These are phyloP conservation scores for Papilio demoleus DNA, from an alignment of 2,888 invertebrate genomes.

Conservation along the genomic window DNA sequence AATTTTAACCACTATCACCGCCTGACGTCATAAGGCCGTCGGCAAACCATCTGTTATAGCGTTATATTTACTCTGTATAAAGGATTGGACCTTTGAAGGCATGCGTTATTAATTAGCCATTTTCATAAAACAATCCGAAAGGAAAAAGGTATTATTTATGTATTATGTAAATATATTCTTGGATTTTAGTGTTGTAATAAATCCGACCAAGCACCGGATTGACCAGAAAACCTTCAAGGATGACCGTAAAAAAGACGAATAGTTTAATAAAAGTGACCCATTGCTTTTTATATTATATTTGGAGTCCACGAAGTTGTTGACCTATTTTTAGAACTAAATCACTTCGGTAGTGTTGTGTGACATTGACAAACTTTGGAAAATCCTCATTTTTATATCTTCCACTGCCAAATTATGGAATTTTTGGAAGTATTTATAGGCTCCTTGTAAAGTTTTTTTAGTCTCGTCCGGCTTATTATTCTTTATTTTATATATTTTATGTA, in stretches of 20 bases:
- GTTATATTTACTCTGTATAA: not conserved
- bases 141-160: conserved; percentile 23
- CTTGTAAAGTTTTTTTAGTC: too few species aligned
- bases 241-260: conserved; percentile 38
- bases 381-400: not conserved
- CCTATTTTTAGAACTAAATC: not conserved
- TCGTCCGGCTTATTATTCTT: too few species aligned
- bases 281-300: conserved; percentile 26
- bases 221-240: conserved; percentile 25
- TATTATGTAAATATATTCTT: conserved; percentile 31
- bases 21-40: too few species aligned
- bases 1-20: too few species aligned
- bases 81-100: not conserved
- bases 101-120: conserved; percentile 19
- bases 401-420: too few species aligned
- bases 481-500: too few species aligned
- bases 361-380: not conserved
- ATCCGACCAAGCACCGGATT: conserved; percentile 19
- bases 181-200: conserved; percentile 28
- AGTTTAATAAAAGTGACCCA: conserved; percentile 37
- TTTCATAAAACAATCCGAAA: conserved; percentile 24
- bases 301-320: not conserved
- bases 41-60: too few species aligned
- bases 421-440: too few species aligned
- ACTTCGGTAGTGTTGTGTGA: not conserved